phyloP scores from a whole-genome alignment of 1,140 invertebrate species.

The Drosophila burlai region DNA sequence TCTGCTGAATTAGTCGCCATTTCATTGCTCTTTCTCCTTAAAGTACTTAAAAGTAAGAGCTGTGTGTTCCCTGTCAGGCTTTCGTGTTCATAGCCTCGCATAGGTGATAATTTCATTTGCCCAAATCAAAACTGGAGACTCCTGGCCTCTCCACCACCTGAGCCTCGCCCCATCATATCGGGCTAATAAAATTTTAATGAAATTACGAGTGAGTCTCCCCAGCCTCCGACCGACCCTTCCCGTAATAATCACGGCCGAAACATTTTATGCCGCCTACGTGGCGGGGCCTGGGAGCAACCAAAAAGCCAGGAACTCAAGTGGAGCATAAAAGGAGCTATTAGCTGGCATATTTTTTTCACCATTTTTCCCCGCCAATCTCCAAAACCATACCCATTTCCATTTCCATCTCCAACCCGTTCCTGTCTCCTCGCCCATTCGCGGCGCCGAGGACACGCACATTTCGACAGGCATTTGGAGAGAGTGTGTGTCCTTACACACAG shows the following conservation, averaged over 20 bases:
- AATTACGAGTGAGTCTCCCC: slow-evolving; percentile 60
- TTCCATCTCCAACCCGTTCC: slow-evolving; percentile 8
- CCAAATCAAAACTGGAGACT: slow-evolving; percentile 55
- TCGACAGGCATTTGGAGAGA: slow-evolving; percentile 9
- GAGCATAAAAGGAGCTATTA: slow-evolving; percentile 78
- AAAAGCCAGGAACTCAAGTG: slow-evolving; percentile 60
- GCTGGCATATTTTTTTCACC: slow-evolving; percentile 48
- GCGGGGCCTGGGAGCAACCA: slow-evolving; percentile 13
- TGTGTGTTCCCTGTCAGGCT: slow-evolving; percentile 18
- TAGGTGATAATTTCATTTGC: slow-evolving; percentile 83
- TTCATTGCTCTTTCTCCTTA: not conserved
- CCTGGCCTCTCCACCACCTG: slow-evolving; percentile 12
- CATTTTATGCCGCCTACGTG: slow-evolving; percentile 76
- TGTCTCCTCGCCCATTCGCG: slow-evolving; percentile 43
- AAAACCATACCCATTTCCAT: not conserved
- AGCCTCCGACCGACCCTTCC: slow-evolving; percentile 38
- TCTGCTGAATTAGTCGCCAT: not conserved
- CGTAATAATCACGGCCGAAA: slow-evolving; percentile 73
- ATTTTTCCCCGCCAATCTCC: not conserved
- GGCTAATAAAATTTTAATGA: slow-evolving; percentile 84
- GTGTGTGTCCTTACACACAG: slow-evolving; percentile 13
- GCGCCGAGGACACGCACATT: slow-evolving; percentile 45
- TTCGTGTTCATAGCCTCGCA: slow-evolving; percentile 65
- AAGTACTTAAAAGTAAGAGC: slow-evolving; percentile 34
- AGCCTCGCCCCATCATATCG: slow-evolving; percentile 50